A percentile compares a stretch with the other conserved stretches of the same genome.
Conservation (phyloP, 1,140 invertebrate species). For the Aphidius ervi region DNA sequence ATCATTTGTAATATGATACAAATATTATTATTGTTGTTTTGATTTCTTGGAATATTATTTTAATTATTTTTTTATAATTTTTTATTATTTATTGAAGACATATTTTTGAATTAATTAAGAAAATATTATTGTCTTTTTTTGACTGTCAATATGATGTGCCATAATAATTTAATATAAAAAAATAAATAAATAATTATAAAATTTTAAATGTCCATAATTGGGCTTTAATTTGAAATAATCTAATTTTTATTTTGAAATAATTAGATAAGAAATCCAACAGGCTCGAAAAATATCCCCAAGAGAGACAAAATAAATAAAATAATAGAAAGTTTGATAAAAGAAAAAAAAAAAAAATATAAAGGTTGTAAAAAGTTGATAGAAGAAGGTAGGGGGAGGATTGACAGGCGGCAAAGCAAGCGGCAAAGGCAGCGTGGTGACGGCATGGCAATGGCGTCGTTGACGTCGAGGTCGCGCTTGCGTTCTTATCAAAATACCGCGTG, state of each 20-base stretch:
- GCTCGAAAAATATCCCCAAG: too few relatives aligned
- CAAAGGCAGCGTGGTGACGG: slow-evolving; percentile 37
- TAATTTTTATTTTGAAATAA: too few relatives aligned
- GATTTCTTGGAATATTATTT: neutral
- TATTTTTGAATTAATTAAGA: too few relatives aligned
- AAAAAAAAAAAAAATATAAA: neutral
- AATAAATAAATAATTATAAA: too few relatives aligned
- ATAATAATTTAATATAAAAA: too few relatives aligned
- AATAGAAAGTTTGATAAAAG: slow-evolving; percentile 1
- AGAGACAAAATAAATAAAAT: slow-evolving; percentile 5
- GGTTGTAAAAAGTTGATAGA: slow-evolving; percentile 6
- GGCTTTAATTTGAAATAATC: too few relatives aligned
- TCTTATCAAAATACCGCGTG: slow-evolving; percentile 39
- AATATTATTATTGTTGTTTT: neutral
- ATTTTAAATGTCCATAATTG: too few relatives aligned
- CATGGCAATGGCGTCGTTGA: slow-evolving; percentile 42
- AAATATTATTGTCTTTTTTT: too few relatives aligned
- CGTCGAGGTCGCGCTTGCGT: slow-evolving; percentile 50
- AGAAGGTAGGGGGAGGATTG: neutral
- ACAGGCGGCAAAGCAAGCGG: slow-evolving; percentile 7
- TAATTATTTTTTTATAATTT: neutral
- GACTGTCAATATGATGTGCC: too few relatives aligned
- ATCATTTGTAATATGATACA: neutral
- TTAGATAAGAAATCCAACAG: too few relatives aligned
- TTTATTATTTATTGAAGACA: too few relatives aligned